A percentile compares a stretch with the other conserved stretches of the same genome.
Evolutionary conservation across 2,797 vertebrate species (phyloP).

Genomic region (Perodicticus potto): DNA sequence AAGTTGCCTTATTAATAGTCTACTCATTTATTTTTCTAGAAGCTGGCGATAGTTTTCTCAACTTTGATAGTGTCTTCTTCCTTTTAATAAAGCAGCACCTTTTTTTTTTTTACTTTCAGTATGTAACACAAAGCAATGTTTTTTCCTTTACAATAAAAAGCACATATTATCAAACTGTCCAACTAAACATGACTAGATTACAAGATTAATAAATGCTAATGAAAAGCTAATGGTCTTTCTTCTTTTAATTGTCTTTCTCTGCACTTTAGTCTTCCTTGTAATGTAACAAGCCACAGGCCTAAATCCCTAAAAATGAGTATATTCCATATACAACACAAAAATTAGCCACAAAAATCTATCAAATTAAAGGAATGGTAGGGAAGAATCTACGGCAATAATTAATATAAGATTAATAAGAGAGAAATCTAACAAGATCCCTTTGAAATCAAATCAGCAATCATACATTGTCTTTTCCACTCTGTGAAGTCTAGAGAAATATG

Average conservation of each 20-base stretch:
- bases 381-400: neutral
- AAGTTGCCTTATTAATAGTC: constrained; percentile 48
- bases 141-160: constrained; percentile 48
- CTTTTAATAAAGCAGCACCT: constrained; percentile 42
- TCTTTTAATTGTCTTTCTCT: constrained; percentile 41
- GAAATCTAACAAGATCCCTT: neutral
- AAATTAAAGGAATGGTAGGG: neutral
- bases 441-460: neutral
- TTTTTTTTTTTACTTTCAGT: constrained; percentile 46
- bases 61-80: constrained; percentile 40
- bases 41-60: constrained; percentile 56
- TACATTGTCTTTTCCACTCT: neutral
- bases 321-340: neutral
- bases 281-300: neutral
- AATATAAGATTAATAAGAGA: neutral
- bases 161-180: constrained; percentile 16
- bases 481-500: neutral
- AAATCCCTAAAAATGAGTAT: neutral
- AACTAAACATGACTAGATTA: constrained; percentile 36
- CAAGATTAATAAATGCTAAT: constrained; percentile 46
- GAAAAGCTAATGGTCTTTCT: neutral
- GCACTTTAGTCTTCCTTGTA: neutral
- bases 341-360: neutral
- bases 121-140: constrained; percentile 31
- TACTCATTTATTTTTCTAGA: constrained; percentile 58